Conservation (phyloP, 1,140 invertebrate genomes). For the Wiebesia pumilae region DNA sequence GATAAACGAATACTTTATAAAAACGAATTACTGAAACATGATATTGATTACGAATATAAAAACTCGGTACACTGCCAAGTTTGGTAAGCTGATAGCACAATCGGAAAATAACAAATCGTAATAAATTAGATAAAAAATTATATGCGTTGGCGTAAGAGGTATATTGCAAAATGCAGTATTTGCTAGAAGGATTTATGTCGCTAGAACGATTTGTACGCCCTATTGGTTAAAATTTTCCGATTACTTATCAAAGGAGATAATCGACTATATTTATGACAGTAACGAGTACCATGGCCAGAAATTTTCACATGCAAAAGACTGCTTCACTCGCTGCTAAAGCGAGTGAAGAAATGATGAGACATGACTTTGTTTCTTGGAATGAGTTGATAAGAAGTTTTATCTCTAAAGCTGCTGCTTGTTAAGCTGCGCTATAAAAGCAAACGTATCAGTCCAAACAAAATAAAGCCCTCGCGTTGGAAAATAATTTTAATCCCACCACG, state of each 20-base stretch:
- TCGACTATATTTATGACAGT: constrained; percentile 22
- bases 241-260: constrained; percentile 46
- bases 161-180: neutral
- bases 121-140: constrained; percentile 28
- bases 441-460: neutral
- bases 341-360: neutral
- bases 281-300: neutral
- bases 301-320: neutral
- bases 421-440: neutral
- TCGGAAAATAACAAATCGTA: neutral
- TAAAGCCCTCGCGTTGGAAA: constrained; percentile 14
- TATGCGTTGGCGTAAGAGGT: neutral
- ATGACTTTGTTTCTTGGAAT: neutral
- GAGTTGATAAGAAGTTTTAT: neutral
- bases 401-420: constrained; percentile 15
- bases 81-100: neutral
- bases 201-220: neutral
- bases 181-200: constrained; percentile 15
- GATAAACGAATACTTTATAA: neutral
- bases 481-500: constrained; percentile 47
- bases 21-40: neutral
- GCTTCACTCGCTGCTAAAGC: neutral
- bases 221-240: constrained; percentile 25
- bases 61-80: neutral
- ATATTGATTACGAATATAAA: neutral